Percentiles rank a stretch among this genome's conserved stretches.
These are phyloP conservation scores for Gibbula magus DNA, from an alignment of 2,888 invertebrate species.

Conservation along the genomic window DNA sequence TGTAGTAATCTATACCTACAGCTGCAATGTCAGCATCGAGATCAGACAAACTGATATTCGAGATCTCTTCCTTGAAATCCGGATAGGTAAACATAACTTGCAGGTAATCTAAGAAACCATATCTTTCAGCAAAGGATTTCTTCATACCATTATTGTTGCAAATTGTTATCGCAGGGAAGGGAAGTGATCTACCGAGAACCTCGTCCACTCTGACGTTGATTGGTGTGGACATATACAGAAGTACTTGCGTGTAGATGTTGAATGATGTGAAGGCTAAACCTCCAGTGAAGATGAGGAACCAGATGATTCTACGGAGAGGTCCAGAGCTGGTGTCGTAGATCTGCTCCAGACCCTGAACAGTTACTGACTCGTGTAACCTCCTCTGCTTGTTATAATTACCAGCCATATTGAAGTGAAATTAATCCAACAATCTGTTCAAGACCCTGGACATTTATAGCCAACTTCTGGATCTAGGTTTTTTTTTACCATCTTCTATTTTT, in stretches of 20 bases:
- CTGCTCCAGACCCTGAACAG: background rate
- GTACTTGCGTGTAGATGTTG: background rate
- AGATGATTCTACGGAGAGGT: background rate
- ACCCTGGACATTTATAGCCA: background rate
- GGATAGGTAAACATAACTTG: background rate
- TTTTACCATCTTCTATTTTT: background rate
- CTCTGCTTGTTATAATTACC: background rate
- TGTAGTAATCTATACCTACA: background rate
- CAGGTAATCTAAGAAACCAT: background rate
- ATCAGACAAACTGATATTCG: too few species aligned
- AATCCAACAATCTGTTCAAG: background rate
- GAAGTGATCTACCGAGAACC: background rate
- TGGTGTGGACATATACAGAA: background rate
- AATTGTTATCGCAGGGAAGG: background rate
- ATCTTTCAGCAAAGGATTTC: background rate
- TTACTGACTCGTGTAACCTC: background rate
- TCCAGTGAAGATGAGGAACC: background rate
- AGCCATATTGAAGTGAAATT: background rate
- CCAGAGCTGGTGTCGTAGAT: background rate
- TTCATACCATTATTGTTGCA: background rate
- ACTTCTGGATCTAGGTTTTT: background rate
- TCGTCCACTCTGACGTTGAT: background rate
- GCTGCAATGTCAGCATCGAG: background rate
- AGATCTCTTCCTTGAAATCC: background rate
- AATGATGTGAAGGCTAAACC: background rate